Conservation (phyloP, 2,888 invertebrate species). For the Eledona agricola region DNA sequence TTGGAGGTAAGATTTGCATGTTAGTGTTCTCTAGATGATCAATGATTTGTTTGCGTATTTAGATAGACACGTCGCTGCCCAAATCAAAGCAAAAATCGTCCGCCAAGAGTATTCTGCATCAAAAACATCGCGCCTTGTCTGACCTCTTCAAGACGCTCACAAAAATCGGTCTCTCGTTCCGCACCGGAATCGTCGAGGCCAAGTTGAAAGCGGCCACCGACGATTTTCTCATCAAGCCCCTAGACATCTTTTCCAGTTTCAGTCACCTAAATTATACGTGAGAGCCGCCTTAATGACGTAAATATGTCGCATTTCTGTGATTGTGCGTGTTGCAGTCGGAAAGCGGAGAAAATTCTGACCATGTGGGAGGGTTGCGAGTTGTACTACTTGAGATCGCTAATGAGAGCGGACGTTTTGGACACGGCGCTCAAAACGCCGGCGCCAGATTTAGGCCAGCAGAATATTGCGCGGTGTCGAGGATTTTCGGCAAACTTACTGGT, state of each 20-base stretch:
- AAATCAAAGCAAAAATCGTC: slow-evolving; percentile 80
- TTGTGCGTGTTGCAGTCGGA: slow-evolving; percentile 57
- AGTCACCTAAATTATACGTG: slow-evolving; percentile 64
- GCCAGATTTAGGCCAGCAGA: slow-evolving; percentile 80
- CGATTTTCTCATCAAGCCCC: slow-evolving; percentile 74
- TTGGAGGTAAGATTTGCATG: slow-evolving; percentile 65
- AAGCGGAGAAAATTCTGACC: slow-evolving; percentile 63
- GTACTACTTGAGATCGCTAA: slow-evolving; percentile 78
- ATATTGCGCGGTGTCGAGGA: slow-evolving; percentile 87
- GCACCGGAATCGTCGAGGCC: slow-evolving; percentile 76
- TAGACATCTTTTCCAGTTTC: slow-evolving; percentile 71
- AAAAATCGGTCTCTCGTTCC: slow-evolving; percentile 81
- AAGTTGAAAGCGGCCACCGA: slow-evolving; percentile 66
- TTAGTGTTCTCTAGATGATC: slow-evolving; percentile 11
- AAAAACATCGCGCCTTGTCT: slow-evolving; percentile 84
- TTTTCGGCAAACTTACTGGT: slow-evolving; percentile 82
- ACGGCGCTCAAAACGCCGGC: slow-evolving; percentile 72
- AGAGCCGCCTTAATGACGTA: slow-evolving; percentile 4
- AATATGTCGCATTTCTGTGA: neutral
- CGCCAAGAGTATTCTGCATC: slow-evolving; percentile 82
- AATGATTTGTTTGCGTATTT: too few species aligned
- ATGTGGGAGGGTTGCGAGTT: slow-evolving; percentile 79
- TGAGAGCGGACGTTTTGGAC: slow-evolving; percentile 72
- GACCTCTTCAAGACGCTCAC: slow-evolving; percentile 85
- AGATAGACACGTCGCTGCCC: slow-evolving; percentile 68